phyloP scores from a whole-genome alignment of 2,113 vertebrate species.

The Gobiocypris rarus region DNA sequence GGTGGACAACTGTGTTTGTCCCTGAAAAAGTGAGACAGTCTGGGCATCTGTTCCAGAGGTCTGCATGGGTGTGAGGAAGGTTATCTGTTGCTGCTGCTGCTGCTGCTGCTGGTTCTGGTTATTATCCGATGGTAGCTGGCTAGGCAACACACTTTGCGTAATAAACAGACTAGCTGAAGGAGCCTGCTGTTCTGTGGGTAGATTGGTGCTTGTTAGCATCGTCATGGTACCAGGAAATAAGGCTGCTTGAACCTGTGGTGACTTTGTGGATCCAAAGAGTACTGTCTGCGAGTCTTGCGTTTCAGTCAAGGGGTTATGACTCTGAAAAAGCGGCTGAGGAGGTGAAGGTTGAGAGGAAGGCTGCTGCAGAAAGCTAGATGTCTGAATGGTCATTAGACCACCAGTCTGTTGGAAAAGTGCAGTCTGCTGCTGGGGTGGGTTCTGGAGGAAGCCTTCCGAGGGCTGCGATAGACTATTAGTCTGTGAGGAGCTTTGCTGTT shows the following conservation, averaged over 20 bases:
- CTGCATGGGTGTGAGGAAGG: constrained; percentile 87
- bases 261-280: constrained; percentile 66
- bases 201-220: constrained; percentile 82
- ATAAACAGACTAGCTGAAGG: constrained; percentile 84
- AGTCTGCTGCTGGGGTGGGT: constrained; percentile 72
- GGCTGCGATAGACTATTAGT: constrained; percentile 71
- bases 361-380: constrained; percentile 87
- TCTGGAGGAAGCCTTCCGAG: constrained; percentile 61
- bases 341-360: constrained; percentile 84
- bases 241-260: constrained; percentile 86
- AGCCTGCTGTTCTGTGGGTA: constrained; percentile 84
- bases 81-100: constrained; percentile 82
- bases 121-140: constrained; percentile 72
- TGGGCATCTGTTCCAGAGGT: constrained; percentile 70
- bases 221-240: constrained; percentile 87
- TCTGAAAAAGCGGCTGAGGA: constrained; percentile 80
- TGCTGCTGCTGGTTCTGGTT: constrained; percentile 74
- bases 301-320: constrained; percentile 71
- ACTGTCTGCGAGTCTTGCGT: constrained; percentile 62
- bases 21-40: constrained; percentile 76
- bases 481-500: constrained; percentile 74
- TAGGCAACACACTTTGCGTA: constrained; percentile 75
- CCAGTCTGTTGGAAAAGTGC: constrained; percentile 87
- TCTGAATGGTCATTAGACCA: constrained; percentile 91
- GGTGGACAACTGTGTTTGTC: constrained; percentile 73